A percentile compares a stretch with the other conserved stretches of the same genome.
These are phyloP conservation scores for Pseudolaguvia tuberculata DNA, from an alignment of 2,113 vertebrate species.

Conservation along the genomic window DNA sequence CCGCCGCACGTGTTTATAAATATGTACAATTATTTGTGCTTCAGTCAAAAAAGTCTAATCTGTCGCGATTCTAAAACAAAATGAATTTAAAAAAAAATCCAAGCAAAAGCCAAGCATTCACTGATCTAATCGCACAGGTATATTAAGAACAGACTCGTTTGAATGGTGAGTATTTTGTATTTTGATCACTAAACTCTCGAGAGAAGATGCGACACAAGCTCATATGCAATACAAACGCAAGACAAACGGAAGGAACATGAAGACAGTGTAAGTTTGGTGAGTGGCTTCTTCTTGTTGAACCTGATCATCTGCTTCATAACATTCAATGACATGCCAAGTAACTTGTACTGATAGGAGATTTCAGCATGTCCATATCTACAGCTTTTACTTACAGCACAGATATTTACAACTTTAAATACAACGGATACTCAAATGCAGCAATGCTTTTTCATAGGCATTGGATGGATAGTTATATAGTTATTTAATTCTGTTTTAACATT, in stretches of 20 bases:
- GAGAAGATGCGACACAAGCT: too few species aligned
- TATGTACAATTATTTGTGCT: neutral
- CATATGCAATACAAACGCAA: slow-evolving; percentile 55
- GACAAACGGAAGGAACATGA: slow-evolving; percentile 58
- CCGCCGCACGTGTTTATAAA: slow-evolving; percentile 8
- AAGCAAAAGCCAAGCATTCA: too few species aligned
- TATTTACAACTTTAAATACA: neutral
- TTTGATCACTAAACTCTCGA: too few species aligned
- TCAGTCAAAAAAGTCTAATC: neutral
- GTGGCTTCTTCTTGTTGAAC: slow-evolving; percentile 31
- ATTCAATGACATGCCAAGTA: neutral
- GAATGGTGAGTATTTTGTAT: slow-evolving; percentile 29
- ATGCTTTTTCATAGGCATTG: neutral
- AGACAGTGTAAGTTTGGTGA: slow-evolving; percentile 51
- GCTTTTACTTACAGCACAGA: neutral
- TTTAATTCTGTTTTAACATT: neutral
- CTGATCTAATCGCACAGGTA: neutral
- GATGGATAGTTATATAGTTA: neutral
- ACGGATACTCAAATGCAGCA: neutral
- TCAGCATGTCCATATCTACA: neutral
- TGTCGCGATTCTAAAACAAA: neutral
- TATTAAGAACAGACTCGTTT: neutral
- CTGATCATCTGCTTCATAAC: slow-evolving; percentile 11
- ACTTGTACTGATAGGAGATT: neutral
- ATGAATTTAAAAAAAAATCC: neutral